Base-by-base conservation (phyloP, 2,797 vertebrate species). In the Melanotaenia nigrans region DNA sequence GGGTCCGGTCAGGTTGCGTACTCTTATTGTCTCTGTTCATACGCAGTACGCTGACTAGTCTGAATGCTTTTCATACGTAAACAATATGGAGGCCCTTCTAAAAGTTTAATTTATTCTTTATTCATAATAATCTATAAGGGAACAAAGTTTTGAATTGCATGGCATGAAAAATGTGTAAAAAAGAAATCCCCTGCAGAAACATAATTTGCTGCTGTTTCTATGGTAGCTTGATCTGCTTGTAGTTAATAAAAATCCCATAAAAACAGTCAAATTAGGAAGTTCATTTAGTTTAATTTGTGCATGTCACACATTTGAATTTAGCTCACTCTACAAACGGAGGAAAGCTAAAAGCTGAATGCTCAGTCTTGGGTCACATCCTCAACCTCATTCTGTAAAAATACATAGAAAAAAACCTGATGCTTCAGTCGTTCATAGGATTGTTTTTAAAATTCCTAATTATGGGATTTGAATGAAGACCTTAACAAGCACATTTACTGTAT, bases 1-100 rank as follows among this genome's bases (percentile, higher is more conserved):
- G 65, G 71, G 81, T 32, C 68, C 70, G 92, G 91, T 95, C 93
- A 89, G 88, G 82, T 93, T 96, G 85, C 91, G 56, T 82, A 49
- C 67, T 61, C 81, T 85, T 79, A 74, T 91, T 87, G 78, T 90
- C 66, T 86, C 80, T 68, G 63, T 72, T 80, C 86, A 83, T 77
- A 72, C 77, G 86, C 85, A 83, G 84, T 70, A 73, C 81, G 82
- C 81, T 88, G 87, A 88, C 82, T 70, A n/a, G 59, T 83, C 85
- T 79, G 66, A 88, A 88, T 86, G 57, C 51, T 61, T 67, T 47
- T 66, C 64, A 42, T 38, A 56, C 66, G 60, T 64, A 55, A 64
- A 60, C 64, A 68, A 55, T 38, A 35, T n/a, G 47, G 65, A 35
- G 42, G 36, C 24, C 33, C 33, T 42, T 57, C 12, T 75, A 5